Conservation (phyloP, 2,888 invertebrate species). For the Hylaea fasciaria region DNA sequence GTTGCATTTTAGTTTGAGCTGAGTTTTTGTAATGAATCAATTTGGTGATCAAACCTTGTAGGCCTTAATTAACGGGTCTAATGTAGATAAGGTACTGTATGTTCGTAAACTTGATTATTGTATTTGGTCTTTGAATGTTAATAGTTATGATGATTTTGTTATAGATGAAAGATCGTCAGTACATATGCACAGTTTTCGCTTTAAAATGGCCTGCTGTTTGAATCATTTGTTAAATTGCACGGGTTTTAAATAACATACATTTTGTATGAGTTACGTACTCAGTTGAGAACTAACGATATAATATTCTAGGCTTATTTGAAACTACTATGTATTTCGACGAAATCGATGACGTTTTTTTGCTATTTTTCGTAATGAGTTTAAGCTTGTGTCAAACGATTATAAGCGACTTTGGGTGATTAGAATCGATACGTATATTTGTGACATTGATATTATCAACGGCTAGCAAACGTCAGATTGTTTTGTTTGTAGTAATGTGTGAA, state of each 20-base stretch:
- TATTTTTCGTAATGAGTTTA: neutral
- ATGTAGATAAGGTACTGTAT: slow-evolving; percentile 34
- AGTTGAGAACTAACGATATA: neutral
- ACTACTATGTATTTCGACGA: neutral
- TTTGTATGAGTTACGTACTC: neutral
- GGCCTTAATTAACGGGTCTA: slow-evolving; percentile 38
- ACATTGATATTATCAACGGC: neutral
- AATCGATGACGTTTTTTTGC: neutral
- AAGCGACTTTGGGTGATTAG: neutral
- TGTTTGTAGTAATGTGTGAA: neutral
- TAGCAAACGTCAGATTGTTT: neutral
- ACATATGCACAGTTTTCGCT: slow-evolving; percentile 10
- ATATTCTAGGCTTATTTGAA: neutral
- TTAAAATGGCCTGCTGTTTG: neutral
- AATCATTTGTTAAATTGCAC: slow-evolving; percentile 8
- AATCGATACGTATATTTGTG: neutral
- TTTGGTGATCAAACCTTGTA: slow-evolving; percentile 43
- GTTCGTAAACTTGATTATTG: slow-evolving; percentile 34
- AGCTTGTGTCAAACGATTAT: neutral
- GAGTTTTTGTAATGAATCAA: neutral
- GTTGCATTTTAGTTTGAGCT: slow-evolving; percentile 1
- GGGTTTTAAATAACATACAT: slow-evolving; percentile 4
- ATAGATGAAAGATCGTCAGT: slow-evolving; percentile 36
- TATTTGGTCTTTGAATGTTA: slow-evolving; percentile 31
- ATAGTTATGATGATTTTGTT: slow-evolving; percentile 16